These are phyloP conservation scores for Cylindroiulus punctatus DNA, from an alignment of 2,888 invertebrate genomes.

Conservation along the genomic window DNA sequence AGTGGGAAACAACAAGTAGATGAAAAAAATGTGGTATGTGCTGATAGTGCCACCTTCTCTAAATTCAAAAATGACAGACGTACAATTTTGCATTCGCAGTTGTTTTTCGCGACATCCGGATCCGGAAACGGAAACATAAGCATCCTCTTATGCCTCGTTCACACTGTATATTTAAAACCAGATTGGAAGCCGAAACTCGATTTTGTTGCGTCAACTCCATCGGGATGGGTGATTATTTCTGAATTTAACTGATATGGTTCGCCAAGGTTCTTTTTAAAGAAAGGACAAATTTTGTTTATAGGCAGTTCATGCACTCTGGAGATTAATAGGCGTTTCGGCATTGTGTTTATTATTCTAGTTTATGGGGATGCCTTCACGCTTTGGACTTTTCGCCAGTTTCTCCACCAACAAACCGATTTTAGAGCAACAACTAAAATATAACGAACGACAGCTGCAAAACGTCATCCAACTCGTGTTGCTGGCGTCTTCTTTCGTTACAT, in stretches of 20 bases:
- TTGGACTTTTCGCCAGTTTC: conserved; percentile 1
- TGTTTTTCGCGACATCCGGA: no score
- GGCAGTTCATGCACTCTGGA: not conserved
- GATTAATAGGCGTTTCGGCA: conserved; percentile 17
- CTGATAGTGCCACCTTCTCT: no score
- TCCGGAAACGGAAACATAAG: no score
- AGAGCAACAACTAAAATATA: conserved; percentile 8
- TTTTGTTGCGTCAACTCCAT: no score
- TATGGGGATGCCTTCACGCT: not conserved
- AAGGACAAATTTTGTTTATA: conserved; percentile 25
- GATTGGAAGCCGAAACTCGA: no score
- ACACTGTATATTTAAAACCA: no score
- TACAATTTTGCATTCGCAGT: no score
- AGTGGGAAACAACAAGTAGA: not conserved
- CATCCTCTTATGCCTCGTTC: no score
- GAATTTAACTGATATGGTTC: no score
- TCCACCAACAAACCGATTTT: conserved; percentile 17
- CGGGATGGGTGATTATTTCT: no score
- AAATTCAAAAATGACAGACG: no score
- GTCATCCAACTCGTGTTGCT: conserved; percentile 2
- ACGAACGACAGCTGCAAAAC: conserved; percentile 43
- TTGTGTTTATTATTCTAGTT: conserved; percentile 17
- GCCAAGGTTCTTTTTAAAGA: not conserved
- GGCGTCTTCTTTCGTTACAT: conserved; percentile 19
- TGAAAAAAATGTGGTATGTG: not conserved